Conservation (phyloP, 2,888 invertebrate species). For the Orthosia incerta region DNA sequence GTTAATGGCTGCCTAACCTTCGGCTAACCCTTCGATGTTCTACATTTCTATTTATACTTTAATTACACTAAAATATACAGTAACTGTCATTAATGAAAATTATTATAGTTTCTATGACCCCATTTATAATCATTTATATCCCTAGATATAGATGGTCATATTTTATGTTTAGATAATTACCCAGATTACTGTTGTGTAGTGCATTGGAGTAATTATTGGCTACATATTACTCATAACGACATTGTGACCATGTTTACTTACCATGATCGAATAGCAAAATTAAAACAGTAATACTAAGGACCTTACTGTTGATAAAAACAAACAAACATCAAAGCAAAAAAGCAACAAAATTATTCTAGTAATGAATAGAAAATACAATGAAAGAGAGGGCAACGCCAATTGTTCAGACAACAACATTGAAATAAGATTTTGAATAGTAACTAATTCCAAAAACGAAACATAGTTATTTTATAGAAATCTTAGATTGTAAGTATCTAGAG, state of each 20-base stretch:
- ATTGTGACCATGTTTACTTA: neutral
- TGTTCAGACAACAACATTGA: neutral
- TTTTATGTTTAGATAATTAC: conserved; percentile 30
- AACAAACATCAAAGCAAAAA: neutral
- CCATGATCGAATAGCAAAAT: neutral
- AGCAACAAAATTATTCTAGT: neutral
- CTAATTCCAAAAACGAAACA: neutral
- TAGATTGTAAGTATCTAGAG: neutral
- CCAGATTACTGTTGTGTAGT: conserved; percentile 5
- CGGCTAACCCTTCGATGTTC: conserved; percentile 32
- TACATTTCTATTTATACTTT: conserved; percentile 30
- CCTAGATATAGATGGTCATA: conserved; percentile 29
- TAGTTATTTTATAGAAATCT: neutral
- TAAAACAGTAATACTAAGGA: neutral
- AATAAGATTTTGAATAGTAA: neutral
- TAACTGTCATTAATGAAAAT: conserved; percentile 37
- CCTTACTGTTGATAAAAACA: neutral
- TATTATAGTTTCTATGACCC: conserved; percentile 22
- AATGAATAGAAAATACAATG: neutral
- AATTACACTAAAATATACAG: conserved; percentile 40
- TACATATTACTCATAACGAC: neutral
- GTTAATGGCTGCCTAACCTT: conserved; percentile 33
- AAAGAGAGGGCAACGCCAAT: neutral
- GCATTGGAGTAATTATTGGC: conserved; percentile 14
- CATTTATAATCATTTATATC: conserved; percentile 44